phyloP scores from a whole-genome alignment of 2,113 vertebrate genomes.

The Phocoena sinus region DNA sequence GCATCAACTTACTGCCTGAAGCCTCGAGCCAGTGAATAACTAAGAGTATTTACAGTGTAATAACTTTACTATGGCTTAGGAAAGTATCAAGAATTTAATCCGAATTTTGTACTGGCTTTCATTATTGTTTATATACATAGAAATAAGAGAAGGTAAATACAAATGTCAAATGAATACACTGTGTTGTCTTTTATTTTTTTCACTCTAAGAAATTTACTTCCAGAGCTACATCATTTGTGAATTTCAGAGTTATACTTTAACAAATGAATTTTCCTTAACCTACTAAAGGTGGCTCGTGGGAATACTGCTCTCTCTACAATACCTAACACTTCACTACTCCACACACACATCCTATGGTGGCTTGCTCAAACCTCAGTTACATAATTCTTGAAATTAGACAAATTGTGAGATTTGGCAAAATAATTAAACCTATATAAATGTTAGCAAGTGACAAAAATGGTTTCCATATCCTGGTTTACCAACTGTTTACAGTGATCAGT shows the following conservation, averaged over 20 bases:
- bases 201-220: background rate
- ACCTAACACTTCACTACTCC: background rate
- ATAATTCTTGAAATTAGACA: background rate
- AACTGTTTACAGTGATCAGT: background rate
- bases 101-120: background rate
- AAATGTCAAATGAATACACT: background rate
- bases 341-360: no score
- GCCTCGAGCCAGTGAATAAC: background rate
- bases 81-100: constrained; percentile 1
- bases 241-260: background rate
- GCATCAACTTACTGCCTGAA: background rate
- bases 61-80: background rate
- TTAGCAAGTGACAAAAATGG: background rate
- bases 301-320: background rate
- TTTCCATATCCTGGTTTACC: background rate
- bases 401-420: background rate
- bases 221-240: background rate
- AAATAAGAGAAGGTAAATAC: background rate
- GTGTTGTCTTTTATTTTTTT: background rate
- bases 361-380: background rate
- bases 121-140: background rate
- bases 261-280: background rate
- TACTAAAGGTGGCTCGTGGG: background rate
- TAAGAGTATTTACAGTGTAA: background rate
- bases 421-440: background rate